Conservation (phyloP, 53 echinoderm and acorn worm genomes). For the Stichopus horrens region DNA sequence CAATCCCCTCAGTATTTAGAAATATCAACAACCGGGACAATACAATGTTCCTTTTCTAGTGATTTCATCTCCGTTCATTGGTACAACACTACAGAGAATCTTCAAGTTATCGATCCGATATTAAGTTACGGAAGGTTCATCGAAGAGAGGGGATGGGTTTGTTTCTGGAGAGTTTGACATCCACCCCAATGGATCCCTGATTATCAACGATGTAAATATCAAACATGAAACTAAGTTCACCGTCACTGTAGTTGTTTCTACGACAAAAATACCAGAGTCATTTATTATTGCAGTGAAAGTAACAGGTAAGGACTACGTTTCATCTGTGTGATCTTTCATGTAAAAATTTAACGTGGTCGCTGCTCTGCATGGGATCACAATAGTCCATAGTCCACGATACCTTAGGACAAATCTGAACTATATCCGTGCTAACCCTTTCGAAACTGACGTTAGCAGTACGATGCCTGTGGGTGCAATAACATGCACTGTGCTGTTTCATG, state of each 20-base stretch:
- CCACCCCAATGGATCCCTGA: background rate
- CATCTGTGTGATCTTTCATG: too few species aligned
- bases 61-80: background rate
- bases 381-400: too few species aligned
- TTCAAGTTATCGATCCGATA: background rate
- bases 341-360: too few species aligned
- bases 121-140: background rate
- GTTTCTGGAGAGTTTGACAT: background rate
- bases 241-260: background rate
- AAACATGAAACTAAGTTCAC: background rate
- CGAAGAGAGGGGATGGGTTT: background rate
- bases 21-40: background rate
- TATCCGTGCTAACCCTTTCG: too few species aligned
- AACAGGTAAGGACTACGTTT: background rate
- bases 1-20: conserved; percentile 5
- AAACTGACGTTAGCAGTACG: too few species aligned
- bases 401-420: too few species aligned
- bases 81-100: background rate
- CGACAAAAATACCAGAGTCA: background rate
- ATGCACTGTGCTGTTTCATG: too few species aligned
- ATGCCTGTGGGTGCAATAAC: too few species aligned
- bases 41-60: background rate
- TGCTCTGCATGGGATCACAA: too few species aligned
- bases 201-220: background rate
- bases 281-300: background rate